These are phyloP conservation scores for Lepidurus arcticus DNA, from an alignment of 1,140 invertebrate species.

Conservation along the genomic window DNA sequence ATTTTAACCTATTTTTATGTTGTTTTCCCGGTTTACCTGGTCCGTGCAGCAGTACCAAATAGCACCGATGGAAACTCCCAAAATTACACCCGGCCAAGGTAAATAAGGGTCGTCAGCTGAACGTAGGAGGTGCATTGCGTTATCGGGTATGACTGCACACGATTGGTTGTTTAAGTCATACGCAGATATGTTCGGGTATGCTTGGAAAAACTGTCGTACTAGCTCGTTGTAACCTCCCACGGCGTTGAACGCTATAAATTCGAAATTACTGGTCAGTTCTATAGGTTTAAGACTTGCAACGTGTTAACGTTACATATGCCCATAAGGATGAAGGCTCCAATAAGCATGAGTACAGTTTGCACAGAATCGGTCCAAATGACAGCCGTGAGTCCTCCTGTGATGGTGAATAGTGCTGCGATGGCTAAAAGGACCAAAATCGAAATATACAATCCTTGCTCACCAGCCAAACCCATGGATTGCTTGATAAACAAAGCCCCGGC, in stretches of 20 bases:
- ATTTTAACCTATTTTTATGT: neutral
- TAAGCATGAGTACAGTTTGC: constrained; percentile 55
- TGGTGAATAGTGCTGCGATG: constrained; percentile 51
- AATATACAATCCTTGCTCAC: constrained; percentile 47
- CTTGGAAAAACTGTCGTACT: constrained; percentile 44
- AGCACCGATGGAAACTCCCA: constrained; percentile 50
- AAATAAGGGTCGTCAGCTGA: constrained; percentile 46
- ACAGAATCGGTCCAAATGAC: constrained; percentile 57
- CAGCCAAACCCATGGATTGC: constrained; percentile 44
- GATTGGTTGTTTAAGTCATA: constrained; percentile 39
- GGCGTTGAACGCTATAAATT: constrained; percentile 47
- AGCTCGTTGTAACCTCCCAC: constrained; percentile 50
- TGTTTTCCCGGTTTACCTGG: constrained; percentile 44
- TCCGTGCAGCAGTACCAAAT: constrained; percentile 57
- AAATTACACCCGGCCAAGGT: constrained; percentile 52
- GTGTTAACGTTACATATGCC: constrained; percentile 44
- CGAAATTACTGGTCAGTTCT: constrained; percentile 26
- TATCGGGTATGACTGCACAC: constrained; percentile 45
- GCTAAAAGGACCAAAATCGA: constrained; percentile 48
- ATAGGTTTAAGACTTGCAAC: constrained; percentile 27
- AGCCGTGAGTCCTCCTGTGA: constrained; percentile 50
- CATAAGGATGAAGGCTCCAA: constrained; percentile 52
- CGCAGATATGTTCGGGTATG: constrained; percentile 40
- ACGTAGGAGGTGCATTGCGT: constrained; percentile 51
- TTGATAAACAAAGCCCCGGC: constrained; percentile 53